These are phyloP conservation scores for Heliocidaris erythrogramma DNA, from an alignment of 35 echinoderm and acorn worm genomes.

Conservation along the genomic window DNA sequence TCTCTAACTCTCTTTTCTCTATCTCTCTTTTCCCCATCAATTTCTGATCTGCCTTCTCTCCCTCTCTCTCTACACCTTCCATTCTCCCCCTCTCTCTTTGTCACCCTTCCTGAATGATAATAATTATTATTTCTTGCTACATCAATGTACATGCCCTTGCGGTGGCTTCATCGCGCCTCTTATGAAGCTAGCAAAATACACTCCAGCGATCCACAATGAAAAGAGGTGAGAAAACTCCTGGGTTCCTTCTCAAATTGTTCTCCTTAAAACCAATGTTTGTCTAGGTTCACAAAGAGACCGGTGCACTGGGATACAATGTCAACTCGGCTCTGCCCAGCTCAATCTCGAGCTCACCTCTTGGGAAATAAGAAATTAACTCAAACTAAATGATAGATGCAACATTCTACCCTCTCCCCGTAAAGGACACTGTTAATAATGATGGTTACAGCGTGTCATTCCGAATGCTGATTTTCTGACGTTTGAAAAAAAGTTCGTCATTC, in stretches of 20 bases:
- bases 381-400: neutral
- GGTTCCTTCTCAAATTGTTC: neutral
- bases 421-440: neutral
- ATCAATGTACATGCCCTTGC: neutral
- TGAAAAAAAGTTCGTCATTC: no score
- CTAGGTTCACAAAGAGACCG: neutral
- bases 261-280: slow-evolving; percentile 4
- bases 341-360: neutral
- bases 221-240: neutral
- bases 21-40: no score
- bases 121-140: neutral
- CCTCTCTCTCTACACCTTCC: no score
- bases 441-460: neutral
- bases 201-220: neutral
- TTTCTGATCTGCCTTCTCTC: no score
- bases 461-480: no score
- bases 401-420: neutral
- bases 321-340: neutral
- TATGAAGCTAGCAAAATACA: neutral
- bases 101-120: no score
- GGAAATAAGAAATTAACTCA: neutral
- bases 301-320: neutral
- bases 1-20: no score
- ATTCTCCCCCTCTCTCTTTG: no score
- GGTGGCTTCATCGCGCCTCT: neutral